Evolutionary conservation across 2,888 invertebrate genomes (phyloP).

Genomic region (Rhabditoides inermis): DNA sequence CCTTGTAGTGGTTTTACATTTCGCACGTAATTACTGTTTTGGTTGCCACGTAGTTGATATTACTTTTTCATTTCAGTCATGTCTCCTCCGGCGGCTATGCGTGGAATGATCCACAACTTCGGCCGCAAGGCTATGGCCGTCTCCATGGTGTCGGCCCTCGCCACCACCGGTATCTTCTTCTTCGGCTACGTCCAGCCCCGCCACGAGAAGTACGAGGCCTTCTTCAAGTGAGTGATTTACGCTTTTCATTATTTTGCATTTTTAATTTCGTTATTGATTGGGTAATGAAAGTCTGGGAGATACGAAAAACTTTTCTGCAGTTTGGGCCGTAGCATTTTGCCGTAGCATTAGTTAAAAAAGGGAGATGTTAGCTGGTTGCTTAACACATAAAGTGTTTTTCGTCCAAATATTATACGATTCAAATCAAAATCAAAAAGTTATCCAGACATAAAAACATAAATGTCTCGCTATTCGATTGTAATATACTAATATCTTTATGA

Average conservation of each 20-base stretch:
- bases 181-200: slow-evolving; percentile 43
- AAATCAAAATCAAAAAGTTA: neutral
- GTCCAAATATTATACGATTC: neutral
- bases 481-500: neutral
- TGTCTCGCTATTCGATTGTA: neutral
- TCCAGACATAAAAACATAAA: too few species aligned
- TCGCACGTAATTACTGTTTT: too few species aligned
- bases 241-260: too few species aligned
- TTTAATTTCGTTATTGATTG: too few species aligned
- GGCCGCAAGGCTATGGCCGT: slow-evolving; percentile 32
- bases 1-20: too few species aligned
- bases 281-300: too few species aligned
- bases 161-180: slow-evolving; percentile 33
- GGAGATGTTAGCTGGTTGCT: neutral
- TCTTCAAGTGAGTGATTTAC: slow-evolving; percentile 35
- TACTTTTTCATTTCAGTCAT: slow-evolving; percentile 15
- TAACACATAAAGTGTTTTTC: neutral
- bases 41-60: too few species aligned
- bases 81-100: slow-evolving; percentile 37
- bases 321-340: too few species aligned
- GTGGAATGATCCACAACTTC: slow-evolving; percentile 40
- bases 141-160: slow-evolving; percentile 26
- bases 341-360: too few species aligned
- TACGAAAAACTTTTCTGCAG: too few species aligned
- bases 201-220: slow-evolving; percentile 43